phyloP scores from a whole-genome alignment of 2,113 vertebrate species.

The Heterotilapia buettikoferi region DNA sequence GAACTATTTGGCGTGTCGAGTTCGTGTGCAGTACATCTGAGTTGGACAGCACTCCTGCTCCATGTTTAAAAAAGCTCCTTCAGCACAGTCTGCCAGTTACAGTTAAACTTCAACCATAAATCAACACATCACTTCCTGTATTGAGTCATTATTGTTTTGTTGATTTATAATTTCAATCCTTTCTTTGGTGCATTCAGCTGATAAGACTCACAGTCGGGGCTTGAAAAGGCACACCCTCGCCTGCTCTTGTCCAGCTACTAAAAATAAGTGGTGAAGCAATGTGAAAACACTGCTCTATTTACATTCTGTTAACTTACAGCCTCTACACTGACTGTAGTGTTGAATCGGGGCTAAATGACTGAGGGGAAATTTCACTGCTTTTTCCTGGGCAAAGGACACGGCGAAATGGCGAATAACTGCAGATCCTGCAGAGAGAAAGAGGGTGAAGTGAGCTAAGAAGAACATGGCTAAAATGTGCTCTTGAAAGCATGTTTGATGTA shows the following conservation, averaged over 20 bases:
- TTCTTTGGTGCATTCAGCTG: conserved; percentile 47
- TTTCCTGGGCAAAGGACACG: conserved; percentile 1
- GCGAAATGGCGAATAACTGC: not conserved
- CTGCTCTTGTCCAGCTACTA: conserved; percentile 68
- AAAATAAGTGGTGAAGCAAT: conserved; percentile 75
- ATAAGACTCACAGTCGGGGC: conserved; percentile 53
- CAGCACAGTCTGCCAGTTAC: conserved; percentile 23
- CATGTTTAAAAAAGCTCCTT: conserved; percentile 17
- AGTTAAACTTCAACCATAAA: conserved; percentile 36
- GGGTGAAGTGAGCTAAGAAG: not conserved
- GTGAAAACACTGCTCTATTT: conserved; percentile 71
- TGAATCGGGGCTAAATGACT: conserved; percentile 48
- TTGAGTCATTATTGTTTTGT: conserved; percentile 43
- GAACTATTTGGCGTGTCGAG: not conserved
- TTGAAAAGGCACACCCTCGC: conserved; percentile 53
- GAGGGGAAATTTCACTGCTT: conserved; percentile 41
- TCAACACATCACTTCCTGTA: conserved; percentile 57
- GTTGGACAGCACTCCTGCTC: conserved; percentile 6
- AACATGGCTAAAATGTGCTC: not conserved
- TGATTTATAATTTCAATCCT: conserved; percentile 37
- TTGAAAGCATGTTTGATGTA: not conserved
- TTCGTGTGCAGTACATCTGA: not conserved
- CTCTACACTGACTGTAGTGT: conserved; percentile 25
- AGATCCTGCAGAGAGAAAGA: not conserved
- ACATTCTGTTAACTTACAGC: conserved; percentile 64